Base-by-base conservation (phyloP, 2,113 vertebrate species). In the Apistogramma diplotaenia region DNA sequence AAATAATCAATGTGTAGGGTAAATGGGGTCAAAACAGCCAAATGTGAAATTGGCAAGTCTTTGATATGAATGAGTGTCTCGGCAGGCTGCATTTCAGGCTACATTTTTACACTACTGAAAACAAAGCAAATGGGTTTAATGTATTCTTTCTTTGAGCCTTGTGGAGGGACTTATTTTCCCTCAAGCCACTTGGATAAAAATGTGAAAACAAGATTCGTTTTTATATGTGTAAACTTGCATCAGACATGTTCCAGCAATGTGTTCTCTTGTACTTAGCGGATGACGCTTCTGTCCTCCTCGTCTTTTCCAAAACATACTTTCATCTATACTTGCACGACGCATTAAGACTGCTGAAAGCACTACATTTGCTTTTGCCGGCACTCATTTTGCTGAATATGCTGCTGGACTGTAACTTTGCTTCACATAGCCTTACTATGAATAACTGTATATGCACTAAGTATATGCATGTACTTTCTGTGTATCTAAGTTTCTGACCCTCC, bases 1-100 rank as follows among this genome's bases (percentile, higher is more conserved):
- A 60, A 43, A 37, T 87, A 80, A 84, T 90, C 72, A 73, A 84
- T 85, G 53, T 77, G 19, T 25, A 40, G 55, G 31, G 3, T 79
- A 85, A 83, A 77, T 60, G 25, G 58, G 79, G 81, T 84, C 40
- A 80, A 79, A 75, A 57, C 35, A 75, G 70, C 60, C 35, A 61
- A 23, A 73, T 62, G 31, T 73, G 19, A 82, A 62, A 35, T 72
- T 37, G 40, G 19, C 13, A 49, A 79, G 53, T 53, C 70, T 78
- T 83, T 85, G 31, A 74, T 81, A 55, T 82, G 46, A 77, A 65
- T 62, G 31, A 85, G 40, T 74, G 8, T 79, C 33, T 57, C 53
- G 78, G 62, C 27, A 29, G 18, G 33, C 35, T 75, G 19, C 21
- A 65, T 55, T 51, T 73, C 2, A 4, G 7, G 59, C 46, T 37